Percentiles rank a stretch among this genome's conserved stretches.
Conservation (phyloP, 2,888 invertebrate genomes). For the Octodonta nipae region DNA sequence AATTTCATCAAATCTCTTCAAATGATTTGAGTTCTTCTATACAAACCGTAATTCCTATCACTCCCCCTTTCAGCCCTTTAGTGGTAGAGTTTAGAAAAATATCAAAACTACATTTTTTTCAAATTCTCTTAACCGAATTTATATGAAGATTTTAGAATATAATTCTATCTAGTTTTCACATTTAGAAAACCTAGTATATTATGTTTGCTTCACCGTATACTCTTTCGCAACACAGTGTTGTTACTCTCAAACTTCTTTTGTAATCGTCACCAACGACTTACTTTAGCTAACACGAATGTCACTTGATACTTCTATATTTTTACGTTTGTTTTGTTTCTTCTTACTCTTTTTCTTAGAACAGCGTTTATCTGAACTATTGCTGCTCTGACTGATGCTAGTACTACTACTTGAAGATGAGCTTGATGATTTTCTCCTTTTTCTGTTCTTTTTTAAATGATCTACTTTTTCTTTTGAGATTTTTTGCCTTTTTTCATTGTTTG, state of each 20-base stretch:
- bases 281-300: constrained; percentile 41
- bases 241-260: constrained; percentile 86
- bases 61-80: no score
- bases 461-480: neutral
- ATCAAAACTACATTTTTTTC: no score
- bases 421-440: constrained; percentile 4
- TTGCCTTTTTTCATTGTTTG: neutral
- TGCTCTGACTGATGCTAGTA: constrained; percentile 6
- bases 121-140: no score
- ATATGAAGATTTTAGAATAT: no score
- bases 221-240: constrained; percentile 63
- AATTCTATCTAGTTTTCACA: no score
- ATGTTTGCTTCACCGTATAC: constrained; percentile 76
- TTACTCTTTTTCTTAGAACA: constrained; percentile 5
- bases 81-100: no score
- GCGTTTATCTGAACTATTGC: constrained; percentile 4
- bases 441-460: constrained; percentile 1
- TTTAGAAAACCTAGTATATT: no score
- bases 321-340: constrained; percentile 38
- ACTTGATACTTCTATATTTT: constrained; percentile 28
- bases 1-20: no score
- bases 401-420: constrained; percentile 6
- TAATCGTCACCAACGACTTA: constrained; percentile 77
- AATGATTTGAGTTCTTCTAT: no score
- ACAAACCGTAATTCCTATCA: no score